These are phyloP conservation scores for Erethizon dorsatum DNA, from an alignment of 2,797 vertebrate species.

Conservation along the genomic window DNA sequence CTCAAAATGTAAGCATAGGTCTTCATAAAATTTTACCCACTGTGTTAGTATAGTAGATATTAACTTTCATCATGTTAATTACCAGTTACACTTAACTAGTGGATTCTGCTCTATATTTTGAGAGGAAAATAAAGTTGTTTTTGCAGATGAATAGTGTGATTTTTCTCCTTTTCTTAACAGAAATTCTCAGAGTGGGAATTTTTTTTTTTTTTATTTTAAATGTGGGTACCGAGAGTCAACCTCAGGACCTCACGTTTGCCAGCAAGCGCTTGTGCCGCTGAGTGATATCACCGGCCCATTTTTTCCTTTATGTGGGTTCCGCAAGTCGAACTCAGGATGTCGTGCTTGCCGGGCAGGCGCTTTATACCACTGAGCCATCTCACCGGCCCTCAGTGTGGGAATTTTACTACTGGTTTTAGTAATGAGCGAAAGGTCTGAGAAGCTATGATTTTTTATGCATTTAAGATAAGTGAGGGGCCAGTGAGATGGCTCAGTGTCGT, in stretches of 20 bases:
- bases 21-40: background rate
- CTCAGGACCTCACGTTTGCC: too few relatives aligned
- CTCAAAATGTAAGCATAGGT: background rate
- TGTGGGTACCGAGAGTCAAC: too few relatives aligned
- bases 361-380: too few relatives aligned
- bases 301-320: too few relatives aligned
- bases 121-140: background rate
- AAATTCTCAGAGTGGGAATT: background rate
- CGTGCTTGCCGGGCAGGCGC: too few relatives aligned
- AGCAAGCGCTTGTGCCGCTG: too few relatives aligned
- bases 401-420: background rate
- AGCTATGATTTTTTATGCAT: background rate
- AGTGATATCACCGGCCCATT: too few relatives aligned
- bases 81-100: background rate
- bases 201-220: background rate
- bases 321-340: too few relatives aligned
- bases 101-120: too few relatives aligned
- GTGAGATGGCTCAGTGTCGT: too few relatives aligned
- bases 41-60: background rate
- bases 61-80: background rate
- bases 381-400: background rate
- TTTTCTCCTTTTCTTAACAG: conserved; percentile 27
- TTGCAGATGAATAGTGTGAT: background rate
- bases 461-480: background rate
- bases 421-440: background rate